A percentile compares a stretch with the other conserved stretches of the same genome.
phyloP scores from a whole-genome alignment of 2,113 vertebrate genomes.

The Odocoileus virginianus region DNA sequence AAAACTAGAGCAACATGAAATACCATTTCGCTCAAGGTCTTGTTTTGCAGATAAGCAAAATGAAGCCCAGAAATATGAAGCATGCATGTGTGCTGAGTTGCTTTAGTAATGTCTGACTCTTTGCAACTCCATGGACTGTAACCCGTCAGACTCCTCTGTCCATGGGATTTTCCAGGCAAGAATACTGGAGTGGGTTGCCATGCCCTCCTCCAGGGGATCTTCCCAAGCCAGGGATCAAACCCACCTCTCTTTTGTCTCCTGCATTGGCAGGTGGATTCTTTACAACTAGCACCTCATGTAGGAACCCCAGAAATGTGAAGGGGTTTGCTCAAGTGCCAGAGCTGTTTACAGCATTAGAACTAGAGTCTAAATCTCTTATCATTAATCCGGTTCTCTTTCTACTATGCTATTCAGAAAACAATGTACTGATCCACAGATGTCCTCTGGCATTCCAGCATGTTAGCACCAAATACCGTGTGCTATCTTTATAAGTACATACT shows the following conservation, averaged over 20 bases:
- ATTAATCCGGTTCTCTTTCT: neutral
- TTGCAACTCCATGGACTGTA: neutral
- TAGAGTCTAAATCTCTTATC: neutral
- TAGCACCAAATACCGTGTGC: neutral
- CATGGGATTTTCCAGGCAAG: neutral
- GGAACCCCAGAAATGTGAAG: neutral
- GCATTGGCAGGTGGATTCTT: neutral
- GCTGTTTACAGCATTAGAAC: neutral
- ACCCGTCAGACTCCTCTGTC: neutral
- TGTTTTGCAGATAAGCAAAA: neutral
- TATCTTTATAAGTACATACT: neutral
- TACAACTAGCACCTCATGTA: neutral
- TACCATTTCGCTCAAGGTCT: neutral
- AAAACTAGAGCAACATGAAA: neutral
- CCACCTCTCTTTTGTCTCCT: neutral
- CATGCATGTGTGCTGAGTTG: neutral
- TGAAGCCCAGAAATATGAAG: neutral
- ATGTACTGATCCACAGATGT: rapidly evolving
- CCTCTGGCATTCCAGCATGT: neutral
- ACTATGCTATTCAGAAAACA: neutral
- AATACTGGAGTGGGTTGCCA: neutral
- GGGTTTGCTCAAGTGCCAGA: neutral
- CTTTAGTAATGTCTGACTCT: neutral
- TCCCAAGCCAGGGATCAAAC: neutral
- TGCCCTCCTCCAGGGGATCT: neutral